Base-by-base conservation (phyloP, 2,797 vertebrate species). In the Neomorphus geoffroyi region DNA sequence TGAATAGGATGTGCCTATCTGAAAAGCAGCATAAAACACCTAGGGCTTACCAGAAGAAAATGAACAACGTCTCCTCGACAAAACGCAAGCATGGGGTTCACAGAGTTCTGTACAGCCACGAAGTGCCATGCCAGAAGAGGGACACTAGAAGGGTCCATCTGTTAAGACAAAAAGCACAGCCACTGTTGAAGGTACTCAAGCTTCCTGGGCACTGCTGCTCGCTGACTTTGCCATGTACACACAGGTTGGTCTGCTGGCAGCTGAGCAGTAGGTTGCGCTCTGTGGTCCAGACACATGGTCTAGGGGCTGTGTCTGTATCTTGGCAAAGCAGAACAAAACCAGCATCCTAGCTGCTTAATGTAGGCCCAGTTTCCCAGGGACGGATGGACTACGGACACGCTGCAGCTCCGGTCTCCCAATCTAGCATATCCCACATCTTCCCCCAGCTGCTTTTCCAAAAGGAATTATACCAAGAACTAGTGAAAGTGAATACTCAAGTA, bases 91-190 rank as follows among this genome's bases (percentile, higher is more conserved):
- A 99, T 97, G 8, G 99, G 99, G 85, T 99, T 99, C 92, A 99
- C 98, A 0, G 94, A 98, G 96, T 98, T 99, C 98, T 99, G 99
- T n/a, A 98, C 98, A 7, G 98, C 98, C 94, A 99, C 99, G 78
- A 99, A 99, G 96, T 99, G 99, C 99, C 99, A 99, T 0, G 99
- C 98, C 93, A 99, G 97, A 96, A 99, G 97, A 7, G 99, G 99
- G 39, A 99, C 99, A 27, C 99, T 99, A 27, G 99, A 98, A 22
- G 99, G 99, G 88, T 99, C 99, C 56, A 99, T 99, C 99, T 99
- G 69, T 46, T 35, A 78, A 78, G 69, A 92, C 33, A 87, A 19
- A 65, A 56, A 93, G 17, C 61, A 93, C 30, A 86, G 64, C 5
- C 11, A 4, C 22, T 9, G 45, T 86, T 74, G 73, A 46, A 48